phyloP scores from a whole-genome alignment of 1,140 invertebrate genomes.

The Euschistus heros region DNA sequence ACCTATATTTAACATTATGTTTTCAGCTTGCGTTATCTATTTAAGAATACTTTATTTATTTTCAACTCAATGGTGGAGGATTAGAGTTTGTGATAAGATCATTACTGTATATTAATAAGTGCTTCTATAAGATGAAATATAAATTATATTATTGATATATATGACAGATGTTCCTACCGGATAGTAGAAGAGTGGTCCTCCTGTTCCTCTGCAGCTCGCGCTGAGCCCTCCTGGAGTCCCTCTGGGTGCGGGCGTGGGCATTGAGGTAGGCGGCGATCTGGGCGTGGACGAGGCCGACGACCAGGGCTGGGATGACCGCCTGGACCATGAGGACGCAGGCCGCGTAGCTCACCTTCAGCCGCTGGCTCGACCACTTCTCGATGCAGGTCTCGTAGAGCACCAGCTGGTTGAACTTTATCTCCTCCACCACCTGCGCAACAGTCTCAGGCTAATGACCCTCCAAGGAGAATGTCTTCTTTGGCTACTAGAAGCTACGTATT shows the following conservation, averaged over 20 bases:
- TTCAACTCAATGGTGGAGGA: too few species aligned
- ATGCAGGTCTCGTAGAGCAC: constrained; percentile 37
- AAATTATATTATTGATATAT: too few species aligned
- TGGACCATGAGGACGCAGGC: constrained; percentile 42
- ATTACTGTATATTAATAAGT: too few species aligned
- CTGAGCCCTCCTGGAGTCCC: constrained; percentile 32
- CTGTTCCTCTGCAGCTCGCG: constrained; percentile 41
- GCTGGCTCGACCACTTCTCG: constrained; percentile 37
- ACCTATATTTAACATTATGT: too few species aligned
- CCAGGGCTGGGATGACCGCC: constrained; percentile 44
- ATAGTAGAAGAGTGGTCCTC: constrained; percentile 41
- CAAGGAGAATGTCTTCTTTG: too few species aligned
- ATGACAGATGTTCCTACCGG: constrained; percentile 24
- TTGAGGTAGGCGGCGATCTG: constrained; percentile 40
- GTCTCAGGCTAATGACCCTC: too few species aligned
- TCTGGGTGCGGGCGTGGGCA: constrained; percentile 31
- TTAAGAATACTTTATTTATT: too few species aligned
- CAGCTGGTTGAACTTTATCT: constrained; percentile 33
- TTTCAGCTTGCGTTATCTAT: too few species aligned
- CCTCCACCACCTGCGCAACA: constrained; percentile 34
- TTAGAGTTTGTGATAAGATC: too few species aligned
- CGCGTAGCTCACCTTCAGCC: constrained; percentile 40
- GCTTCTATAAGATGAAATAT: too few species aligned
- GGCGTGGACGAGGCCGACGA: constrained; percentile 42
- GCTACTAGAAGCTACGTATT: too few species aligned